Evolutionary conservation across 2,888 invertebrate species (phyloP).

Genomic region (Perdita meconis): DNA sequence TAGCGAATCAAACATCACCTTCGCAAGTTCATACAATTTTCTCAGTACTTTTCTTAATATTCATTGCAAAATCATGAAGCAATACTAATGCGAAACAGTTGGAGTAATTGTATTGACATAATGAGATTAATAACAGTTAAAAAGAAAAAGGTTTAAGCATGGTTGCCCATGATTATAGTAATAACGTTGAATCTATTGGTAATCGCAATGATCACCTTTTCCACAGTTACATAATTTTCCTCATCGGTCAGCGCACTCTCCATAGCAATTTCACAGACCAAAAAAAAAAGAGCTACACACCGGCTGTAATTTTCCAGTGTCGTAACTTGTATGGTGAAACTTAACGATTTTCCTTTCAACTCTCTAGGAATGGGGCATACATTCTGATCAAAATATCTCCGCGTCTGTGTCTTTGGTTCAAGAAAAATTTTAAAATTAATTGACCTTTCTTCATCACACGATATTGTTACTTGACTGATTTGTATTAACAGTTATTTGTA

Average conservation of each 20-base stretch:
- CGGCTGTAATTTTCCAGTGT: conserved; percentile 30
- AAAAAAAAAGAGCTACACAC: conserved; percentile 6
- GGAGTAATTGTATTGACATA: no score
- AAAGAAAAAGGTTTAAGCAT: no score
- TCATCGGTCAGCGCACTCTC: neutral
- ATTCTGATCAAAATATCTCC: conserved; percentile 9
- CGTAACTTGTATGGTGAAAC: conserved; percentile 29
- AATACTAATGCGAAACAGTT: no score
- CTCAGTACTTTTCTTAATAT: no score
- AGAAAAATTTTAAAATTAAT: neutral
- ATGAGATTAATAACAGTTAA: no score
- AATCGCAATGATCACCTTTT: conserved; percentile 1
- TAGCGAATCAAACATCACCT: no score
- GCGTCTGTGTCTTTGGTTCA: neutral
- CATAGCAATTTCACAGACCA: conserved; percentile 1
- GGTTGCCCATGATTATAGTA: neutral
- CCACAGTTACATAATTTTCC: conserved; percentile 22
- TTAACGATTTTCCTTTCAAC: conserved; percentile 14
- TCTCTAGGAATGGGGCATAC: neutral
- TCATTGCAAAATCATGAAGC: no score
- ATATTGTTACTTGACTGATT: no score
- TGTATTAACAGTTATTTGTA: no score
- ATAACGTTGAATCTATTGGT: neutral
- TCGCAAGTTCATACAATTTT: no score
- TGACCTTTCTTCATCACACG: no score